A percentile compares a stretch with the other conserved stretches of the same genome.
phyloP scores from a whole-genome alignment of 2,888 invertebrate species.

The Ormia ochracea region DNA sequence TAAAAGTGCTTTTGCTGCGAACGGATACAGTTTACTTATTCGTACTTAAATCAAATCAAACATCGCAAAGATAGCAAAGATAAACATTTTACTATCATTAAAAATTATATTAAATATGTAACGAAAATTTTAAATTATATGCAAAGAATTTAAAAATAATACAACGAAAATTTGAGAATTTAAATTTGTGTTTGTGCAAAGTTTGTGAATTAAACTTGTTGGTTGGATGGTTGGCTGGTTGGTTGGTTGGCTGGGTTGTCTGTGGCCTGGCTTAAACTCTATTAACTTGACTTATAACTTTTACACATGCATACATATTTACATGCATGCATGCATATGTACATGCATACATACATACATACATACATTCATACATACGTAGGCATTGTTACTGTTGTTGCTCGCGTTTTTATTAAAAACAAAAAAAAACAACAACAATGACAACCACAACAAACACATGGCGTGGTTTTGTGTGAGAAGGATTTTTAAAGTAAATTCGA shows the following conservation, averaged over 20 bases:
- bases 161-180: constrained; percentile 10
- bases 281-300: constrained; percentile 58
- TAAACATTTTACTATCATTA: constrained; percentile 4
- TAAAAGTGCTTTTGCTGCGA: constrained; percentile 61
- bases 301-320: neutral
- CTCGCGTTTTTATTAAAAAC: constrained; percentile 32
- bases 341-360: neutral
- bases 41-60: constrained; percentile 18
- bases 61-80: constrained; percentile 13
- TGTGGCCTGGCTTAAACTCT: constrained; percentile 49
- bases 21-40: constrained; percentile 58
- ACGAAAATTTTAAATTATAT: constrained; percentile 8
- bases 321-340: constrained; percentile 9
- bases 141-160: constrained; percentile 10
- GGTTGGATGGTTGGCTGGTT: constrained; percentile 18
- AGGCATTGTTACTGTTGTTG: constrained; percentile 24
- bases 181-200: constrained; percentile 12
- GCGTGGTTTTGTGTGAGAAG: constrained; percentile 47
- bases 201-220: constrained; percentile 45
- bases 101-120: constrained; percentile 20
- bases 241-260: constrained; percentile 1
- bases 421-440: constrained; percentile 25
- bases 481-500: too few relatives aligned
- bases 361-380: constrained; percentile 19
- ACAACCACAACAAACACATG: constrained; percentile 41